phyloP scores from a whole-genome alignment of 2,113 vertebrate species.

The Spizaetus ornatus region DNA sequence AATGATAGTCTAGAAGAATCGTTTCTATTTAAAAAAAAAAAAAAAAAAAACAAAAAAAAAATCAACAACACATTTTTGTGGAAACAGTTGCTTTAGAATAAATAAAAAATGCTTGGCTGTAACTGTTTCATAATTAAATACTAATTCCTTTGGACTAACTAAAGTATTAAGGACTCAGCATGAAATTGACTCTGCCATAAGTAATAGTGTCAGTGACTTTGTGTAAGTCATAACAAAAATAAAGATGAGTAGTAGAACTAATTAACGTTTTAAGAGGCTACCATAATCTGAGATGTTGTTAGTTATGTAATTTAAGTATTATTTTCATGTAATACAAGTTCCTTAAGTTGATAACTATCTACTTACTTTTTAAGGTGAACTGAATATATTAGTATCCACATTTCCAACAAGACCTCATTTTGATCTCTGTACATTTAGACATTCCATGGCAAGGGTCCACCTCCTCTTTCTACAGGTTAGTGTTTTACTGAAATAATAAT shows the following conservation, averaged over 20 bases:
- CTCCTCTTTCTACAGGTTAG: not conserved
- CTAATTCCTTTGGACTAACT: not conserved
- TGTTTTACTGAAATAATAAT: not conserved
- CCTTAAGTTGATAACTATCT: not conserved
- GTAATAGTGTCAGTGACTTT: not conserved
- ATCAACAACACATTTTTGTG: not conserved
- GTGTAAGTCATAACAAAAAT: not conserved
- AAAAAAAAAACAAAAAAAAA: not conserved
- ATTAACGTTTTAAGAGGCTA: conserved; percentile 9
- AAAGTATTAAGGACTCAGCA: not conserved
- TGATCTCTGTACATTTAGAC: not conserved
- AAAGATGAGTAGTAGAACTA: not conserved
- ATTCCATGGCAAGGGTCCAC: not conserved
- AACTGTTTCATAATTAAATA: not conserved
- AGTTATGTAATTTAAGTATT: conserved; percentile 6
- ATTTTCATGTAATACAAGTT: conserved; percentile 34
- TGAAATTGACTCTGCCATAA: not conserved
- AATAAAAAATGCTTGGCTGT: not conserved
- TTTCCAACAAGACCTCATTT: not conserved
- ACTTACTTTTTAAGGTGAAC: not conserved
- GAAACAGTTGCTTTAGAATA: not conserved
- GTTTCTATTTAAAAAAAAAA: not conserved
- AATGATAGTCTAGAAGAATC: not conserved
- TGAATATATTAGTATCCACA: not conserved
- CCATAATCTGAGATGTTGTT: not conserved